Base-by-base conservation (phyloP, 2,797 vertebrate genomes). In the Lophius americanus region DNA sequence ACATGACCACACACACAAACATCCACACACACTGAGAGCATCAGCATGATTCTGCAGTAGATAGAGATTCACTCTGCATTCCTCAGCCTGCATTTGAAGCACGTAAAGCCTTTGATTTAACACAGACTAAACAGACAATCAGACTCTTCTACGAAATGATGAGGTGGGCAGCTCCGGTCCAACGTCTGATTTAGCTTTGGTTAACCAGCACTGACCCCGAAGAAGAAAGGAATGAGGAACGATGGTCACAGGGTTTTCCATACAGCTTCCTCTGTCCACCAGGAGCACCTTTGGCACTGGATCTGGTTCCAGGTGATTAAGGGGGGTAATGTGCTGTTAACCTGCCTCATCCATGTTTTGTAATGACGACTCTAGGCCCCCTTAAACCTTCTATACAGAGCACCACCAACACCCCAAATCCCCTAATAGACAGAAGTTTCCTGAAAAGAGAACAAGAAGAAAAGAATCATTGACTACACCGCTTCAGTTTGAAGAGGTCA, bases 121-220 rank as follows among this genome's bases (percentile, higher is more conserved):
- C 49, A 1, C 76, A 87, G 86, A 85, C 86, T 86, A 87, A 88
- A 88, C 84, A 86, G 42, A 76, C 68, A 79, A 68, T 82, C 85
- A 78, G 41, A 9, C 39, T 50, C n/a, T 53, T 44, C 72, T 69
- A 37, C 80, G 68, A 68, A 78, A 60, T 55, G 60, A 81, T 78
- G 83, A 90, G 75, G 70, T 79, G 67, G 76, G 69, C 71, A 80
- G 46, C 54, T 56, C 56, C 48, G 49, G 61, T 81, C 76, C 72
- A 74, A 68, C 49, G 55, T 75, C 60, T 67, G 60, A 84, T 78
- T 86, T 73, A 77, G 67, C 35, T 80, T 79, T 50, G 73, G 84
- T 88, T 85, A 81, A 83, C 81, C 85, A 78, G 80, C 4, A 3
- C n/a, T 64, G 60, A 68, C 58, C 44, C 38, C 32, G 44, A 60